Evolutionary conservation across 2,113 vertebrate species (phyloP).

Genomic region (Okapia johnstoni): DNA sequence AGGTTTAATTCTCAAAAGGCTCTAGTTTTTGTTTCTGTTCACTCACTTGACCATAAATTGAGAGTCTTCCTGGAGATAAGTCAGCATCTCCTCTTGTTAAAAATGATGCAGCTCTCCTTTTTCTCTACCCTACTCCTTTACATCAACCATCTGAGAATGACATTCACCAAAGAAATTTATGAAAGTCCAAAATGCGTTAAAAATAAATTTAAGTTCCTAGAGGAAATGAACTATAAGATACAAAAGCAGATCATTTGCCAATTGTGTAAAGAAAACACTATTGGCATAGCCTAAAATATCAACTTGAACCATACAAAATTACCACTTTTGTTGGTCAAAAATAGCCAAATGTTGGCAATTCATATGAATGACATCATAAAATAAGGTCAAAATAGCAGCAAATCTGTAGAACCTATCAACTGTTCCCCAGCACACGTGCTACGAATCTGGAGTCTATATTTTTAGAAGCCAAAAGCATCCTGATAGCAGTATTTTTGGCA

Average conservation of each 20-base stretch:
- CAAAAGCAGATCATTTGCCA: not conserved
- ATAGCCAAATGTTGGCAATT: not conserved
- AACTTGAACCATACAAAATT: not conserved
- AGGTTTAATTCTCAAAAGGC: slow-evolving; percentile 8
- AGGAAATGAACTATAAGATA: not conserved
- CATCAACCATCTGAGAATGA: not conserved
- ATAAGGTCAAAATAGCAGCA: not conserved
- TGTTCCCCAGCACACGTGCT: not conserved
- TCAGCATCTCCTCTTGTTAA: not conserved
- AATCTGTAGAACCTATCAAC: not conserved
- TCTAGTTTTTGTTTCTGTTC: slow-evolving; percentile 33
- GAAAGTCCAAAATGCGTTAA: not conserved
- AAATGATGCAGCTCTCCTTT: not conserved
- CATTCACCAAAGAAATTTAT: not conserved
- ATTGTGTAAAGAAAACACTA: not conserved
- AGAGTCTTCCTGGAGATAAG: not conserved
- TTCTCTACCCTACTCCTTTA: not conserved
- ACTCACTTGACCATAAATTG: slow-evolving; percentile 40
- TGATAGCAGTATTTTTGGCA: not conserved
- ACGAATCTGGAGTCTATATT: not conserved
- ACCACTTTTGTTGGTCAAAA: not conserved
- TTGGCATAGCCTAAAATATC: not conserved
- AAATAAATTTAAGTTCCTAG: not conserved
- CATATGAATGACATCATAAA: not conserved
- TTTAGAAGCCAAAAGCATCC: not conserved